Evolutionary conservation across 2,888 invertebrate genomes (phyloP), one percentile per base, ranked within the genome.

Genomic region (Dicycla oo): DNA sequence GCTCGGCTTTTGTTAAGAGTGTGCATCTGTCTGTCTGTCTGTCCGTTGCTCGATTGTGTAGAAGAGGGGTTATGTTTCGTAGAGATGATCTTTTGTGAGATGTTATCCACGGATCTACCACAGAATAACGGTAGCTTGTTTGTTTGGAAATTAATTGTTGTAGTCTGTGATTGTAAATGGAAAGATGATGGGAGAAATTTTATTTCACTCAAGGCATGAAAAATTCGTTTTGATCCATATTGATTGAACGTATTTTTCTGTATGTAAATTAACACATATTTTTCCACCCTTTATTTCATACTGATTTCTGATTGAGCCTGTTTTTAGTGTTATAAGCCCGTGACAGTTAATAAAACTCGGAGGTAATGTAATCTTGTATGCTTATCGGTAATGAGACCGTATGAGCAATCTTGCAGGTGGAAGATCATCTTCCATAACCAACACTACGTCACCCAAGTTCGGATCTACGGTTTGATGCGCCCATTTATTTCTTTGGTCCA

Each of bases 1-100:
- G 90, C 89, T 79, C 81, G 76, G 83, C 88, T 88, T 88, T 94
- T 94, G 93, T 95, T 90, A 87, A 85, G 82, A 87, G 91, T 90
- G 89, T 84, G 92, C 93, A 95, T 95, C 95, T 95, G 95, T 92
- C 75, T 85, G 95, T 92, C 75, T 85, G 95, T 92, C 69, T 85
- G 88, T 73, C 40, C 54, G 80, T 61, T 73, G 72, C 45, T 87
- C 88, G 88, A 91, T 93, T 93, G 93, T 93, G 90, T 91, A 90
- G 89, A 91, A 90, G 83, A 84, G 91, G 93, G 92, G 92, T 94
- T 93, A 89, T 91, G 93, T 95, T 94, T 92, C 93, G 87, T 89
- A 75, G 79, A 83, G 88, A 87, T 87, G 73, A 75, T 84, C 87
- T 88, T 89, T 91, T 89, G 85, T 86, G 49, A 79, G 73, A 82